A percentile compares a stretch with the other conserved stretches of the same genome.
phyloP scores from a whole-genome alignment of 2,888 invertebrate species.

The Limnephilus lunatus region DNA sequence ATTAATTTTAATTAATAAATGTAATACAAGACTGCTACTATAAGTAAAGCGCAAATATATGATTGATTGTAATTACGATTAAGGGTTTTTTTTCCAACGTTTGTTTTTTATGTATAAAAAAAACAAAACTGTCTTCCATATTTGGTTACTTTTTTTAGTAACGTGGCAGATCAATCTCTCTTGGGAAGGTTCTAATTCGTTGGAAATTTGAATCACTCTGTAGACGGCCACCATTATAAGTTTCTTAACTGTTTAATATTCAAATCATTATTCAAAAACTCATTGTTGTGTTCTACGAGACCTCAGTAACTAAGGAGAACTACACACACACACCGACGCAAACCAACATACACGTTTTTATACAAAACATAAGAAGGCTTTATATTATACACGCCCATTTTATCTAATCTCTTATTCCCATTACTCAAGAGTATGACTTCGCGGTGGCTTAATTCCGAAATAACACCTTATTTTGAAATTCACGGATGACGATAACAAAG shows the following conservation, averaged over 20 bases:
- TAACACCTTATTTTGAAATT: background rate
- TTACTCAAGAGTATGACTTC: background rate
- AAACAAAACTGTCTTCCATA: too few relatives aligned
- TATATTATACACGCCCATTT: background rate
- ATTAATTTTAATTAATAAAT: too few relatives aligned
- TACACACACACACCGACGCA: conserved; percentile 28
- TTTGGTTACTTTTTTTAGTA: background rate
- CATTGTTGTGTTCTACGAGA: conserved; percentile 65
- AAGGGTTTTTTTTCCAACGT: too few relatives aligned
- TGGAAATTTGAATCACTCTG: background rate
- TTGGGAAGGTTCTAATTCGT: background rate
- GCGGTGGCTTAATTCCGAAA: conserved; percentile 9
- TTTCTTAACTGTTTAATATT: conserved; percentile 62
- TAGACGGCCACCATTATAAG: conserved; percentile 57
- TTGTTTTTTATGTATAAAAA: too few relatives aligned
- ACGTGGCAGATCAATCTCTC: background rate
- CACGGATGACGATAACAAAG: conserved; percentile 10
- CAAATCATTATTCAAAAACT: conserved; percentile 66
- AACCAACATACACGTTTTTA: background rate
- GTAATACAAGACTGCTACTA: too few relatives aligned
- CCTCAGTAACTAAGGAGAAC: conserved; percentile 64
- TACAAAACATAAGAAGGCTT: background rate
- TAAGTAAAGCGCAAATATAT: too few relatives aligned
- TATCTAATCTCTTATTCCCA: background rate
- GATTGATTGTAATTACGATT: too few relatives aligned